Evolutionary conservation across 2,888 invertebrate genomes (phyloP), one percentile per base, ranked within the genome.

Genomic region (Serripes groenlandicus): DNA sequence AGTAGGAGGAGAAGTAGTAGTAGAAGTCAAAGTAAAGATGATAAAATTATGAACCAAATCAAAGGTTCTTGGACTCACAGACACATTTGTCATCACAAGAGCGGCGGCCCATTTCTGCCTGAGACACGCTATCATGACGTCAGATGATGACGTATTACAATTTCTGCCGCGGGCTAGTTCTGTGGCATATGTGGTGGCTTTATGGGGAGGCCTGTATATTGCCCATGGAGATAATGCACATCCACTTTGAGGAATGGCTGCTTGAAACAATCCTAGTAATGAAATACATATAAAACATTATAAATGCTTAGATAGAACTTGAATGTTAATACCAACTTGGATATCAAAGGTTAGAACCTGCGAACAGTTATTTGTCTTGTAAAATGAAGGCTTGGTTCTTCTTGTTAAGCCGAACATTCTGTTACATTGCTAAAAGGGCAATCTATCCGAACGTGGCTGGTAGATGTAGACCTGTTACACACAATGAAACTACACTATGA

Each of bases 241-340:
- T 0, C 96, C 96, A 76, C 96, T 96, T 87, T 96, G 95, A 9
- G 95, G 91, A 82, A 96, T 96, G 0, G 94, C 95, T 58, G 95
- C 93, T 69, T 95, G 94, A 87, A 96, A 96, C 69, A 95, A 90
- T 37, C 94, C 95, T 92, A 18, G 32, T 37, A 62, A 34, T 3
- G 23, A 56, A 26, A 56, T n/a, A n/a, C n/a, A n/a, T n/a, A n/a
- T n/a, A n/a, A n/a, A n/a, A n/a, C n/a, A n/a, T n/a, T n/a, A n/a
- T n/a, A n/a, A n/a, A n/a, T n/a, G n/a, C n/a, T n/a, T n/a, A n/a
- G n/a, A n/a, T n/a, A n/a, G n/a, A n/a, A n/a, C n/a, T n/a, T n/a
- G n/a, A n/a, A n/a, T n/a, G n/a, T n/a, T n/a, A n/a, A n/a, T n/a
- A n/a, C n/a, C n/a, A n/a, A n/a, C n/a, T n/a, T n/a, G n/a, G n/a